Base-by-base conservation (phyloP, 2,113 vertebrate genomes). In the Bungarus multicinctus region DNA sequence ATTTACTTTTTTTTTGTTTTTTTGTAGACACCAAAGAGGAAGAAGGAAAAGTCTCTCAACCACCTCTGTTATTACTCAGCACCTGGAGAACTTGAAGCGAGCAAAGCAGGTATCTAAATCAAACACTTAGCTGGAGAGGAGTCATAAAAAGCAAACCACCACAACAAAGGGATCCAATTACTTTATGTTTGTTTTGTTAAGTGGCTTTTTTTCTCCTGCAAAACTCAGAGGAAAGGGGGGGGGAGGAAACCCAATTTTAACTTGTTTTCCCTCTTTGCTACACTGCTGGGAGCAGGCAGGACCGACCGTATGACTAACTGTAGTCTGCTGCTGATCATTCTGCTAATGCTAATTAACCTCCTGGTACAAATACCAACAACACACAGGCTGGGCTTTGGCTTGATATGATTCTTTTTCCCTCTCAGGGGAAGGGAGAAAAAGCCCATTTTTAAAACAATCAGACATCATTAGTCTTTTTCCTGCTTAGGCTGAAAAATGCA, bases 181-280 rank as follows among this genome's bases (percentile, higher is more conserved):
- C 96, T 97, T 97, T 96, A 87, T 96, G 95, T 96, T 97, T 98
- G 96, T 97, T 96, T 97, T 97, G 90, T 92, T 97, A 96, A 98
- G 96, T 96, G 90, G 16, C 93, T 97, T 97, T 97, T 30, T 1
- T 5, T 0, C 87, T 92, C 81, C 86, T 53, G 23, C n/a, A 93
- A 96, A 91, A 94, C 89, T 25, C 81, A 58, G 3, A 45, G 57
- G 89, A 94, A 2, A 92, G 57, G 23, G 87, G 89, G 96, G 92
- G 52, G n/a, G 43, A 43, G 93, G 93, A 95, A 34, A 0, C 47
- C 43, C 94, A 93, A 91, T 96, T 50, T 96, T 22, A 95, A 94
- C 90, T 96, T 96, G n/a, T 96, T 97, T 58, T 94, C 97, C 55
- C 45, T 52, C 95, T 60, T 30, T 91, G 90, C 85, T 93, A 1